Evolutionary conservation across 2,113 vertebrate species (phyloP).

Genomic region (Cromileptes altivelis): DNA sequence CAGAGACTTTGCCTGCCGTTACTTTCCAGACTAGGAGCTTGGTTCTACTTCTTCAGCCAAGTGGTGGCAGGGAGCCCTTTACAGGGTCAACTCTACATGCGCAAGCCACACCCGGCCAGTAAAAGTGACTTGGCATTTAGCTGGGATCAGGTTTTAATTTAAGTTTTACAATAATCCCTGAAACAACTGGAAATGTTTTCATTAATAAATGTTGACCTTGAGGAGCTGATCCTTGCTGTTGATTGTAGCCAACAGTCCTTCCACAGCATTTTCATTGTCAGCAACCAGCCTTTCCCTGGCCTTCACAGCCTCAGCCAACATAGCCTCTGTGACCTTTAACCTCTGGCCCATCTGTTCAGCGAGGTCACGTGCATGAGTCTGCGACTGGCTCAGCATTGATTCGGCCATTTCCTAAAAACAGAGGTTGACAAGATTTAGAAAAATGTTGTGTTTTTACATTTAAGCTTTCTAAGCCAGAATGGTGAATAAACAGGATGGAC

Average conservation of each 20-base stretch:
- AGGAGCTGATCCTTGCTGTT: conserved; percentile 86
- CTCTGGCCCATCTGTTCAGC: conserved; percentile 85
- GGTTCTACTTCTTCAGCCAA: too few species aligned
- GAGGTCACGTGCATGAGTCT: conserved; percentile 75
- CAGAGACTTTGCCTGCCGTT: too few species aligned
- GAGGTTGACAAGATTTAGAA: neutral
- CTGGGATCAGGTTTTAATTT: too few species aligned
- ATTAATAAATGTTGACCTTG: conserved; percentile 71
- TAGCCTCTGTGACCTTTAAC: conserved; percentile 84
- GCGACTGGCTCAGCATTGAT: conserved; percentile 78
- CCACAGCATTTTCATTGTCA: conserved; percentile 85
- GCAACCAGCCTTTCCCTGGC: conserved; percentile 82
- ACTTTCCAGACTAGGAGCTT: too few species aligned
- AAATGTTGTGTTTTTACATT: neutral
- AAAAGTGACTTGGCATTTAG: too few species aligned
- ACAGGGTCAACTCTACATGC: too few species aligned
- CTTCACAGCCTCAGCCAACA: conserved; percentile 83
- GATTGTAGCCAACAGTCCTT: conserved; percentile 83
- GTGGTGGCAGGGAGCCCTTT: too few species aligned
- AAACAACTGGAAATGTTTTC: neutral
- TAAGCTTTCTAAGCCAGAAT: neutral
- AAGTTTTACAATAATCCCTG: neutral
- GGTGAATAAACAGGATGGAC: neutral
- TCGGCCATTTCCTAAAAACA: conserved; percentile 78
- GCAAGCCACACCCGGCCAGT: too few species aligned